Evolutionary conservation across 37 sponge, comb jelly and placozoan species (phyloP), one percentile per base, ranked within the genome.

Genomic region (Halisarca cf. caerulea): DNA sequence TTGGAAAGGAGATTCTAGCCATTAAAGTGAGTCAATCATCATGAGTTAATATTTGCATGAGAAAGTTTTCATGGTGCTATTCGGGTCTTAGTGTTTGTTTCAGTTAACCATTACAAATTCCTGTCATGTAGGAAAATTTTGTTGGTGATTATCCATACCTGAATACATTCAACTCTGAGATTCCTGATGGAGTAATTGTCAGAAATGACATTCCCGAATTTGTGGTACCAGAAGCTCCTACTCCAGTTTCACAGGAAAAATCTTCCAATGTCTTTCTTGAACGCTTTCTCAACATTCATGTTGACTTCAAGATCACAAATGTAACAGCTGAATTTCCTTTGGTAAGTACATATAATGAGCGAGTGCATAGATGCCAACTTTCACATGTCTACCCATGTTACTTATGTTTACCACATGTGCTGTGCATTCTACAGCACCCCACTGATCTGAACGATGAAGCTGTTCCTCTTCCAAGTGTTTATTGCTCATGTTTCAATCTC

Each of bases 261-360:
- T n/a, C 2, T 3, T 33, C 32, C 1, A 74, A 74, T 23, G 36
- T 74, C 1, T 40, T 74, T n/a, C 42, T 25, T 74, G 38, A 84
- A 35, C 40, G 87, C 14, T 88, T 88, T 78, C 55, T 89, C 20
- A 73, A 89, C 28, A 73, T 93, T 6, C 7, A 58, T 57, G 82
- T 89, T 21, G 68, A 80, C n/a, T 84, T 93, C 80, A 80, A 80
- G 47, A 54, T 93, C 2, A 37, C 43, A 20, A 89, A 89, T 51
- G 68, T 84, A n/a, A 93, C 87, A 34, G 90, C 87, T 32, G 93
- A 93, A 66, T 89, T 93, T 32, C 93, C 93, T 5, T 44, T 64
- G 18, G 92, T 92, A 33, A 58, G 92, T 72, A n/a, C n/a, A n/a
- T n/a, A n/a, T n/a, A n/a, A n/a, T n/a, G n/a, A n/a, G n/a, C n/a